Evolutionary conservation across 2,113 vertebrate genomes (phyloP).

Genomic region (Equus przewalskii): DNA sequence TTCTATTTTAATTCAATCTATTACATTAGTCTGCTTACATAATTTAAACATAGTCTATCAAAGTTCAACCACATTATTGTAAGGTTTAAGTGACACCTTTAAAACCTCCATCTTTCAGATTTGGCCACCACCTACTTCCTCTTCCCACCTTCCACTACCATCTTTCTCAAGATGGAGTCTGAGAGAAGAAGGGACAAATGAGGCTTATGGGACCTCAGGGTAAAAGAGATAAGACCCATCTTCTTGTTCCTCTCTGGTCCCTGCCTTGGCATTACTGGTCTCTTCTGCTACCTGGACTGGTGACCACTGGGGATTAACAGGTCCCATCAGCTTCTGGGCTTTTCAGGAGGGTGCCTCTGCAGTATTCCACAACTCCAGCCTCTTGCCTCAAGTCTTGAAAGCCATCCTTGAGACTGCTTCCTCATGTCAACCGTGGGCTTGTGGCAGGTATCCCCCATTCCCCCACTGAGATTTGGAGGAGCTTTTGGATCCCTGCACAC

Average conservation of each 20-base stretch:
- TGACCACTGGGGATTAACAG: not conserved
- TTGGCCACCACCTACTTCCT: not conserved
- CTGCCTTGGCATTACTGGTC: not conserved
- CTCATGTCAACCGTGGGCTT: not conserved
- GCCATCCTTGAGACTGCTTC: not conserved
- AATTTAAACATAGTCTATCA: conserved; percentile 23
- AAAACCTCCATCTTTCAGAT: conserved; percentile 26
- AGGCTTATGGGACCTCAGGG: not conserved
- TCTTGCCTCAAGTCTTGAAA: not conserved
- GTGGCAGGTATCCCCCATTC: not conserved
- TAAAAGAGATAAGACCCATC: not conserved
- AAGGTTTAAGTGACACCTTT: not conserved
- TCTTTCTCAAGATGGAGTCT: not conserved
- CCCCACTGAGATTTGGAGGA: not conserved
- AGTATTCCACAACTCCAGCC: not conserved
- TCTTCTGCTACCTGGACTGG: not conserved
- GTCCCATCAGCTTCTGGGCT: not conserved
- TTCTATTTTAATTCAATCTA: not conserved
- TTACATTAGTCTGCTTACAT: conserved; percentile 12
- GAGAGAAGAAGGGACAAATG: not conserved
- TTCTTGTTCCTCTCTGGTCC: not conserved
- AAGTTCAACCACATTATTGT: not conserved
- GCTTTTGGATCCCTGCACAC: not conserved
- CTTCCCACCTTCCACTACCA: not conserved
- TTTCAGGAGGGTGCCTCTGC: not conserved